phyloP scores from a whole-genome alignment of 2,113 vertebrate species.

The Sorex fumeus region DNA sequence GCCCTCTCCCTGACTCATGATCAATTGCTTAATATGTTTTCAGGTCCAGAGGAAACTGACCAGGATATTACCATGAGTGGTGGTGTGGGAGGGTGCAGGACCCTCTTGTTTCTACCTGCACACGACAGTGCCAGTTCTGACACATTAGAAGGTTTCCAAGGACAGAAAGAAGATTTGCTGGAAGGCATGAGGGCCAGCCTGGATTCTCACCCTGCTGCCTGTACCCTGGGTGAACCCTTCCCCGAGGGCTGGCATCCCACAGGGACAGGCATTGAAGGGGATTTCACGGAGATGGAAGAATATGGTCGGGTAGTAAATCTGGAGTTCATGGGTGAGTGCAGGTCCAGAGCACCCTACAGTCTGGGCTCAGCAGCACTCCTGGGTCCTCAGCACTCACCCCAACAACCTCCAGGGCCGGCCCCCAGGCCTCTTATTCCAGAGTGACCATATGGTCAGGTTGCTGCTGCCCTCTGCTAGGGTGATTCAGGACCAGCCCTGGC shows the following conservation, averaged over 20 bases:
- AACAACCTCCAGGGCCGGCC: neutral
- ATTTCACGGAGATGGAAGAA: neutral
- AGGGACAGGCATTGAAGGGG: no score
- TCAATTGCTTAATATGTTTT: neutral
- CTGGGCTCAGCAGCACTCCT: neutral
- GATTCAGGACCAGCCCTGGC: neutral
- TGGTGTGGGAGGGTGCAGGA: neutral
- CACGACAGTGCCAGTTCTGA: no score
- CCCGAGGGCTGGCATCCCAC: no score
- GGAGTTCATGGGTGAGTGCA: no score
- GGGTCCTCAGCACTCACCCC: neutral
- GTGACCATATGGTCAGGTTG: no score
- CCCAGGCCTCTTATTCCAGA: neutral
- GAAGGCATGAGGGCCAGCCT: neutral
- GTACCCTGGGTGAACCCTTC: neutral
- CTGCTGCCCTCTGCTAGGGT: no score
- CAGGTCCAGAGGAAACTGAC: conserved; percentile 34
- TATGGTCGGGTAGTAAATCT: no score
- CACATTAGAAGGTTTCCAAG: neutral
- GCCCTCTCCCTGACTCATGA: no score
- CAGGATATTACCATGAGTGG: conserved; percentile 35
- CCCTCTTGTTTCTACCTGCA: neutral
- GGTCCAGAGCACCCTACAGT: no score
- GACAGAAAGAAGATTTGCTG: neutral
- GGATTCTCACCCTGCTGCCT: neutral